Conservation (phyloP, 2,888 invertebrate genomes). For the Drosophila leonis region DNA sequence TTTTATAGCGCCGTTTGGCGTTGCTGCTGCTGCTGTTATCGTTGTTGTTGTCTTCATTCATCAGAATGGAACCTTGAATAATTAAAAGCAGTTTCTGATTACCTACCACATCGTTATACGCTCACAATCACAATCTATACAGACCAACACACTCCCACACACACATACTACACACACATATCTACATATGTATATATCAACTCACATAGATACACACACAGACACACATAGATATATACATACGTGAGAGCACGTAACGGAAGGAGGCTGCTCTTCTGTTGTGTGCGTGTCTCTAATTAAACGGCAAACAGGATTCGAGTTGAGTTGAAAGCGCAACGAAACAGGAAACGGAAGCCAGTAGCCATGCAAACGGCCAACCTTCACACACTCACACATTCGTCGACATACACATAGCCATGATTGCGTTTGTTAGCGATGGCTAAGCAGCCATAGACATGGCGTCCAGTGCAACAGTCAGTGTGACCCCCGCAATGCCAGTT, state of each 20-base stretch:
- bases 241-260: slow-evolving; percentile 64
- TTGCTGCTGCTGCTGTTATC: slow-evolving; percentile 52
- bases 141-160: slow-evolving; percentile 24
- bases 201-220: slow-evolving; percentile 34
- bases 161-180: slow-evolving; percentile 6
- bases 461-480: slow-evolving; percentile 45
- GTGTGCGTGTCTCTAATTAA: slow-evolving; percentile 80
- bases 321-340: slow-evolving; percentile 81
- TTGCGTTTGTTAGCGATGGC: slow-evolving; percentile 70
- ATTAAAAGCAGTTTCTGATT: slow-evolving; percentile 85
- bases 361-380: slow-evolving; percentile 65
- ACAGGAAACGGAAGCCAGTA: slow-evolving; percentile 81
- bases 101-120: slow-evolving; percentile 83
- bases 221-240: slow-evolving; percentile 31
- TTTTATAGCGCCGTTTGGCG: slow-evolving; percentile 70
- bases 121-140: slow-evolving; percentile 69
- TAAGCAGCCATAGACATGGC: slow-evolving; percentile 69
- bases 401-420: slow-evolving; percentile 32
- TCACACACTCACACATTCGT: slow-evolving; percentile 29
- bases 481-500: slow-evolving; percentile 43
- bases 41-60: slow-evolving; percentile 83
- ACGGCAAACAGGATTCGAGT: slow-evolving; percentile 81
- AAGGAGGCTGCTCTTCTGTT: slow-evolving; percentile 68
- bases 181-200: slow-evolving; percentile 4
- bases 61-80: slow-evolving; percentile 85